Base-by-base conservation (phyloP, 2,113 vertebrate genomes). In the Paratilapia polleni region DNA sequence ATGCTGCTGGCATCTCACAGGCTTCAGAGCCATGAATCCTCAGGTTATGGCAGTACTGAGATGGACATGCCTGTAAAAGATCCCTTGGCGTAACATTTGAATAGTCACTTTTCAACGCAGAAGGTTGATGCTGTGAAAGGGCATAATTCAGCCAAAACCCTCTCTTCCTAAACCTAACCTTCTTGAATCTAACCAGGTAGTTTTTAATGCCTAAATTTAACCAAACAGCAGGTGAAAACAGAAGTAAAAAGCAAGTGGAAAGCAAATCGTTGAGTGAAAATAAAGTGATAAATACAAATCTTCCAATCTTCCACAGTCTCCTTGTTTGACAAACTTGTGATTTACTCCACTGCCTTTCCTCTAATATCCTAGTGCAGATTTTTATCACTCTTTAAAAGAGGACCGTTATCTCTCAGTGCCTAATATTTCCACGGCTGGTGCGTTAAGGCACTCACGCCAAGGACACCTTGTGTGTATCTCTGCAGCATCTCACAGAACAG, bases 391-490 rank as follows among this genome's bases (percentile, higher is more conserved):
- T 73, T 52, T 68, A 49, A 15, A 49, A 70, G 24, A 70, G 24
- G 24, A 73, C 66, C 47, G 13, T 73, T 73, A 73, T 31, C 43
- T 52, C 43, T 47, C 43, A 52, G 43, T 52, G 43, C 49, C 66
- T 73, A 73, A 73, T 54, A 54, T 54, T 73, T 73, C 47, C 26
- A 54, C 36, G 8, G 8, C 8, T 36, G 36, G 36, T 8, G 8
- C 36, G 36, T 36, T 36, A 36, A 36, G 6, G 36, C 36, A 36
- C 6, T 36, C 36, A 36, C 47, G 31, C 47, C 47, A 73, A 73
- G 47, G 47, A 73, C 68, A 73, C 68, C 68, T 73, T 54, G 47
- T 54, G 68, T 73, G 28, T 73, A 73, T 73, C 68, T 54, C 47
- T 73, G 52, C 26, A 1, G 47, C 26, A 54, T 73, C 47, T 73